Conservation (phyloP, 1,140 invertebrate genomes). For the Teleogryllus occipitalis region DNA sequence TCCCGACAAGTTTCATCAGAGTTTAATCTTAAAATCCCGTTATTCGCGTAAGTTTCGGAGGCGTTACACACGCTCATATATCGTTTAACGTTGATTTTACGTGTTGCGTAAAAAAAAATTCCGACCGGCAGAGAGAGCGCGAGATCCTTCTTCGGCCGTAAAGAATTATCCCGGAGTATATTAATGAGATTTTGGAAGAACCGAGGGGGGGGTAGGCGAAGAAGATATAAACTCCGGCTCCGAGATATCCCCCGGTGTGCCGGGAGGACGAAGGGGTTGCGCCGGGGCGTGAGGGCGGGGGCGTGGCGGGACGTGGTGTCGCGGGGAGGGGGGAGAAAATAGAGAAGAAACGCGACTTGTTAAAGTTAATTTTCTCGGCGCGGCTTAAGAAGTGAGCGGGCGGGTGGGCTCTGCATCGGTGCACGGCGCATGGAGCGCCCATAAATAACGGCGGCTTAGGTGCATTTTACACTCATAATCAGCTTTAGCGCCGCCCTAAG, state of each 20-base stretch:
- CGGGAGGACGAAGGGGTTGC: not conserved
- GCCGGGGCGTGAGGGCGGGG: too few species aligned
- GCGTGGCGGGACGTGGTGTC: too few species aligned
- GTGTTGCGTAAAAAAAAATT: not conserved
- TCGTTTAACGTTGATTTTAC: not conserved
- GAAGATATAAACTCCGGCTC: not conserved
- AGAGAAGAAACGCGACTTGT: not conserved
- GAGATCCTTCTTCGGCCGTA: not conserved
- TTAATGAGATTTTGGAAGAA: not conserved
- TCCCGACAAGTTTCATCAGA: not conserved
- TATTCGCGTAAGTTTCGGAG: not conserved
- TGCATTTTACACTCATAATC: slow-evolving; percentile 4
- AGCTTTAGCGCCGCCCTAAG: not conserved
- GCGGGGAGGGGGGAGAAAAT: not conserved
- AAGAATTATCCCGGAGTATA: not conserved
- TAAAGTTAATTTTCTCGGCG: not conserved
- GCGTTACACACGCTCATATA: not conserved
- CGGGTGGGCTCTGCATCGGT: not conserved
- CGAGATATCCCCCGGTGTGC: not conserved
- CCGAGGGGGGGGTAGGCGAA: not conserved
- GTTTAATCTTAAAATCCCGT: not conserved
- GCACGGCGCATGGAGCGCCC: not conserved
- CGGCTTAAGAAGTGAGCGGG: not conserved
- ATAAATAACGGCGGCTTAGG: not conserved
- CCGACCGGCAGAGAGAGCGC: not conserved